Conservation (phyloP, 2,113 vertebrate genomes). For the Anser brachyrhynchus region DNA sequence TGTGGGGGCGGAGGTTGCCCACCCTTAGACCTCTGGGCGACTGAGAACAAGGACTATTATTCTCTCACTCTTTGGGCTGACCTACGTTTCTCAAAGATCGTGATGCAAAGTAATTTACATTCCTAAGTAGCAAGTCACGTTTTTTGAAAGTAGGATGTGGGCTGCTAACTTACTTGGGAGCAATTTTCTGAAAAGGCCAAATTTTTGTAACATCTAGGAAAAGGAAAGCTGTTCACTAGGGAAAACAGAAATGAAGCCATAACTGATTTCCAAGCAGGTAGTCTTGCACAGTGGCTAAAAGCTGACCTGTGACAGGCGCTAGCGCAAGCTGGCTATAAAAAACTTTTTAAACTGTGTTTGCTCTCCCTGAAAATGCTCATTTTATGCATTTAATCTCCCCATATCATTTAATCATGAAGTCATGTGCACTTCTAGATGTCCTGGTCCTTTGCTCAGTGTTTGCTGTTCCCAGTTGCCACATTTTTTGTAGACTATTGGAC, state of each 20-base stretch:
- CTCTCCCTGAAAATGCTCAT: neutral
- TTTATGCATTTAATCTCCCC: neutral
- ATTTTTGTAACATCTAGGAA: conserved; percentile 3
- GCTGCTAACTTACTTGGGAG: neutral
- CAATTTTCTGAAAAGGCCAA: neutral
- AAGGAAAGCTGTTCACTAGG: neutral
- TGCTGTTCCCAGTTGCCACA: neutral
- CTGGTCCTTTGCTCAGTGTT: neutral
- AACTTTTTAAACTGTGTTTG: neutral
- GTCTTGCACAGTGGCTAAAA: neutral
- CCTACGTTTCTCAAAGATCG: neutral
- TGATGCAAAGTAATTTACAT: conserved; percentile 32
- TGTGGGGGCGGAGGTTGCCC: neutral
- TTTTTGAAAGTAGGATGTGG: conserved; percentile 8
- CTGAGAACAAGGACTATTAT: conserved; percentile 39
- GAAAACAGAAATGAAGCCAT: neutral
- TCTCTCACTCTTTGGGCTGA: neutral
- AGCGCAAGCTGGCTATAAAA: neutral
- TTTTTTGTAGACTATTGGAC: neutral
- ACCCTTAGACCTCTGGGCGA: neutral
- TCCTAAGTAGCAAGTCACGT: conserved; percentile 15
- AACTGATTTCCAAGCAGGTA: neutral
- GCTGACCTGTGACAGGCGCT: neutral
- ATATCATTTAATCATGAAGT: neutral
- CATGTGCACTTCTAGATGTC: neutral